A percentile compares a stretch with the other conserved stretches of the same genome.
Evolutionary conservation across 2,797 vertebrate species (phyloP).

Genomic region (Manis crassicaudata): DNA sequence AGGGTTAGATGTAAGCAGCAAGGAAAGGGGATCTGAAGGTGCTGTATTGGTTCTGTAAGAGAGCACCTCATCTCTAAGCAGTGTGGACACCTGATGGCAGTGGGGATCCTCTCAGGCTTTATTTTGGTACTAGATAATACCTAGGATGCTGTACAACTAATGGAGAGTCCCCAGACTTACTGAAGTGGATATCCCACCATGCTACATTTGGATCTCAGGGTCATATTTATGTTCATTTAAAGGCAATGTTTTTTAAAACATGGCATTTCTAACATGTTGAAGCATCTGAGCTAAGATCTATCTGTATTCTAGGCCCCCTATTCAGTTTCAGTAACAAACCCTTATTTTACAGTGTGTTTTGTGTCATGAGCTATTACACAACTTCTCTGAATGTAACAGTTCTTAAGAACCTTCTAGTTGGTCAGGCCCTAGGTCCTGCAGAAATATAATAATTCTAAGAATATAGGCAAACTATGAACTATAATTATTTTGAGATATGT

Average conservation of each 20-base stretch:
- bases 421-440: constrained; percentile 17
- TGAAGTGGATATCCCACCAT: not conserved
- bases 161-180: not conserved
- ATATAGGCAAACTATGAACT: not conserved
- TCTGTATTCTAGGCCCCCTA: not conserved
- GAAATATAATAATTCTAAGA: not conserved
- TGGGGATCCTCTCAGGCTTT: not conserved
- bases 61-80: not conserved
- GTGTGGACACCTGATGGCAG: not conserved
- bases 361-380: not conserved
- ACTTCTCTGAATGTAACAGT: not conserved
- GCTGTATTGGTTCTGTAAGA: not conserved
- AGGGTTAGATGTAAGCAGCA: not conserved
- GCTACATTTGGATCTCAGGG: not conserved
- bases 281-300: not conserved
- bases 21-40: not conserved
- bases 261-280: not conserved
- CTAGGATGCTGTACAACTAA: not conserved
- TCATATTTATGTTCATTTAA: constrained; percentile 9
- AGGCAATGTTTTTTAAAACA: constrained; percentile 46
- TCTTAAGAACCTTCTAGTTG: constrained; percentile 31
- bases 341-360: not conserved
- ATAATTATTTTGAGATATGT: not conserved
- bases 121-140: not conserved
- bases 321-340: constrained; percentile 28